Evolutionary conservation across 2,797 vertebrate species (phyloP), one percentile per base, ranked within the genome.

Genomic region (Clarias pachynema): DNA sequence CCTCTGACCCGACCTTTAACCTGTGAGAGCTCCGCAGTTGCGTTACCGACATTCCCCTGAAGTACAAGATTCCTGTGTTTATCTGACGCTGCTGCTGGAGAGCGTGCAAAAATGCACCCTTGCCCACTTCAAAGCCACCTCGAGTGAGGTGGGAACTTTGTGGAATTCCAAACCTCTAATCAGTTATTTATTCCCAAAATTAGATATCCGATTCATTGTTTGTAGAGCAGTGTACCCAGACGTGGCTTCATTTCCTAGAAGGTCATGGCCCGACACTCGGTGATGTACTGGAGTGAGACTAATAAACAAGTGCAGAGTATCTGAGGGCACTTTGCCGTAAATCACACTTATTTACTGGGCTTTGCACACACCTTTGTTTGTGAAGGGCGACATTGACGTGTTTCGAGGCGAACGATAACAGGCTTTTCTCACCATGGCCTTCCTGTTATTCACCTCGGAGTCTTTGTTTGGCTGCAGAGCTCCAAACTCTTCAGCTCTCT

Each of bases 361-460:
- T 93, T 94, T 97, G 96, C 95, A 94, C 91, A 94, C 97, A 97
- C 96, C 96, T 98, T 97, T 98, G 97, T 99, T 96, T 96, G 93
- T 88, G 85, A 94, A 92, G 94, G 96, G 96, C 94, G 92, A 95
- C 91, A 93, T 95, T 99, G 98, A 99, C 97, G 98, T 97, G 97
- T 93, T 96, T 96, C 92, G 29, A 97, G 97, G 96, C 97, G 96
- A 96, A 96, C 97, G 96, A 96, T 97, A 95, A 90, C 94, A 97
- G 95, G 96, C 96, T 97, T 98, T 99, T 99, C 97, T 99, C 98
- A 99, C 98, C 97, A 97, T 96, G 94, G 94, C 96, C 95, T 99
- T 99, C 98, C 98, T 99, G 98, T 98, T 99, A 96, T 99, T 98
- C 93, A 96, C 95, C 94, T 92, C 86, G 94, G 95, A 94, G 73